Base-by-base conservation (phyloP, 2,888 invertebrate genomes). In the Lithodes maja region DNA sequence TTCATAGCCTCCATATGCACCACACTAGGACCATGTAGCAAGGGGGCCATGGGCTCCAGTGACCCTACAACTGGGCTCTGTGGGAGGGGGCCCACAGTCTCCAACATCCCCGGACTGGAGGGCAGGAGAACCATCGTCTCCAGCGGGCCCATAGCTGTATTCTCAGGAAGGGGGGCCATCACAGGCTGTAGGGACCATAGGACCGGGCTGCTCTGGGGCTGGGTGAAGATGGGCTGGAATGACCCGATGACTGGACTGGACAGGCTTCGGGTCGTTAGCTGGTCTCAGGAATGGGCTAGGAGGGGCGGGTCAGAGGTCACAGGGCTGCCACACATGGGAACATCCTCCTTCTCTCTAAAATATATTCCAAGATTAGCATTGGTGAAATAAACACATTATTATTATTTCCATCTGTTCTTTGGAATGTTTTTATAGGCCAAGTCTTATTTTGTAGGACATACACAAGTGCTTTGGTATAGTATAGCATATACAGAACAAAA, bases 281-380 rank as follows among this genome's bases (percentile, higher is more conserved):
- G 86, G 17, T 61, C 77, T 82, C 81, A 85, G 17, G 85, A 89
- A 53, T 85, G 85, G 55, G 88, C 88, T 2, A 89, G 85, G 81
- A 89, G 79, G 69, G 88, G 88, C 75, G 85, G 81, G 71, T 89
- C 88, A 61, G 88, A 75, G 80, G 85, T 89, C 81, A 74, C 85
- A 52, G 88, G 88, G 53, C 88, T 89, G 55, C 88, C 88, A 77
- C 88, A 85, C 9, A 85, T 49, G 71, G 88, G 54, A 3, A 49
- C 88, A 9, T 89, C 88, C 81, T 89, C 88, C 75, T 85, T 88
- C 55, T 85, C 88, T 80, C 88, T 89, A 81, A 7, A 84, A 68
- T 55, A n/a, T 69, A 3, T 69, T 15, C n/a, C n/a, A 17, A 50
- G n/a, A 68, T 53, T 17, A 80, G 53, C 17, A 78, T 12, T 9